Evolutionary conservation across 1,140 invertebrate genomes (phyloP).

Genomic region (Manduca sexta): DNA sequence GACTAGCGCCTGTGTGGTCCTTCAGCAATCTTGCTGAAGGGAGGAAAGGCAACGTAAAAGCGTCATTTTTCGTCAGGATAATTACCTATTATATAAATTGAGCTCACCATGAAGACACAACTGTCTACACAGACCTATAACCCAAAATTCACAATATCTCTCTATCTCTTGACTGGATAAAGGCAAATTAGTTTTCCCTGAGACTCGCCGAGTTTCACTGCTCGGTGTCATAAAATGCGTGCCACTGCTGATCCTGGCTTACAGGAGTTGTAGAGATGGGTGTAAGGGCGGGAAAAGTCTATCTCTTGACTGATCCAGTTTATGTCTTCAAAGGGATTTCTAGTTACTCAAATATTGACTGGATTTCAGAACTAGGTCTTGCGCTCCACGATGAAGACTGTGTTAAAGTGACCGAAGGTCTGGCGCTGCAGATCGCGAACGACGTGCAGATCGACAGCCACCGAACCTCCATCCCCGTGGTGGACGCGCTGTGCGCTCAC

Average conservation of each 20-base stretch:
- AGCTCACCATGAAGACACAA: background rate
- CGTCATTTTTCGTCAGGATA: background rate
- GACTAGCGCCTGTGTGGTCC: too few relatives aligned
- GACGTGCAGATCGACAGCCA: slow-evolving; percentile 32
- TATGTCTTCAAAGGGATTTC: too few relatives aligned
- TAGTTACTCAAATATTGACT: background rate
- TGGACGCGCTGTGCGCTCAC: slow-evolving; percentile 28
- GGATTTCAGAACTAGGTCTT: slow-evolving; percentile 31
- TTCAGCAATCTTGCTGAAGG: too few relatives aligned
- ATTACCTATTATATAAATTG: background rate
- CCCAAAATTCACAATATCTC: background rate
- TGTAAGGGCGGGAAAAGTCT: background rate
- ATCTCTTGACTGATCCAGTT: background rate
- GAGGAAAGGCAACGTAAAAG: too few relatives aligned
- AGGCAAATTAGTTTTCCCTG: background rate
- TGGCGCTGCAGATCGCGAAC: slow-evolving; percentile 39
- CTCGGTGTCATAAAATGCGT: too few relatives aligned
- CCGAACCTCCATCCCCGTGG: slow-evolving; percentile 13
- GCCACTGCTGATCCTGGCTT: too few relatives aligned
- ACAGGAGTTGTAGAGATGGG: too few relatives aligned
- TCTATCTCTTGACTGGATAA: background rate
- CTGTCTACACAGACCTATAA: background rate
- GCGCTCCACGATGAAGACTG: slow-evolving; percentile 39
- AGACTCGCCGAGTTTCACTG: too few relatives aligned
- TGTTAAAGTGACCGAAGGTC: slow-evolving; percentile 26